These are phyloP conservation scores for Pollimyrus isidori DNA, from an alignment of 2,113 vertebrate species.

Conservation along the genomic window DNA sequence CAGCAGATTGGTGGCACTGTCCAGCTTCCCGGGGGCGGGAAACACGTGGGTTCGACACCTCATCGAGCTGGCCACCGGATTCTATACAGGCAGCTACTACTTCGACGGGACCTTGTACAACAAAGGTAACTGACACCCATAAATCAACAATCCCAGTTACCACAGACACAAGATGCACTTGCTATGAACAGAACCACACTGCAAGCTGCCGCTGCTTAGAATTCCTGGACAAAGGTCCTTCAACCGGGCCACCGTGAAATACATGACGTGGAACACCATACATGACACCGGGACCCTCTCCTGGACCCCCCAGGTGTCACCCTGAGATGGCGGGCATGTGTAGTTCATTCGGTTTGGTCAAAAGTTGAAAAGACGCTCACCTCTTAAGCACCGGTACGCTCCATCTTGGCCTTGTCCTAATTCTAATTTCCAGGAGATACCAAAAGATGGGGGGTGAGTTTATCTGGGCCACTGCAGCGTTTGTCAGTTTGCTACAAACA, in stretches of 20 bases:
- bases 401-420: not conserved
- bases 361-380: not conserved
- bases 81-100: conserved; percentile 95
- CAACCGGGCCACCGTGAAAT: not conserved
- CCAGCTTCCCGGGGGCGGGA: conserved; percentile 89
- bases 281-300: not conserved
- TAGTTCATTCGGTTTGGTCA: not conserved
- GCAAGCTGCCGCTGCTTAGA: not conserved
- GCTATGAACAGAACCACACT: not conserved
- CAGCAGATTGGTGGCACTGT: conserved; percentile 78
- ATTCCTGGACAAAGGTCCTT: not conserved
- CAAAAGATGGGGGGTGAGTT: not conserved
- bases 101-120: conserved; percentile 92
- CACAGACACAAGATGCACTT: not conserved
- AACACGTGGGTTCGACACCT: conserved; percentile 94
- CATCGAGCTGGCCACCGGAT: conserved; percentile 86
- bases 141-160: not conserved
- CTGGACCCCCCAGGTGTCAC: not conserved
- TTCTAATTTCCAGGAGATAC: not conserved
- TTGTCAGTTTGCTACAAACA: not conserved
- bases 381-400: not conserved
- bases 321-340: not conserved
- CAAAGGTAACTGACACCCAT: conserved; percentile 66
- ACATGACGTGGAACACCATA: not conserved
- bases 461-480: not conserved